Evolutionary conservation across 1,140 invertebrate species (phyloP).

Genomic region (Drosophila albomicans): DNA sequence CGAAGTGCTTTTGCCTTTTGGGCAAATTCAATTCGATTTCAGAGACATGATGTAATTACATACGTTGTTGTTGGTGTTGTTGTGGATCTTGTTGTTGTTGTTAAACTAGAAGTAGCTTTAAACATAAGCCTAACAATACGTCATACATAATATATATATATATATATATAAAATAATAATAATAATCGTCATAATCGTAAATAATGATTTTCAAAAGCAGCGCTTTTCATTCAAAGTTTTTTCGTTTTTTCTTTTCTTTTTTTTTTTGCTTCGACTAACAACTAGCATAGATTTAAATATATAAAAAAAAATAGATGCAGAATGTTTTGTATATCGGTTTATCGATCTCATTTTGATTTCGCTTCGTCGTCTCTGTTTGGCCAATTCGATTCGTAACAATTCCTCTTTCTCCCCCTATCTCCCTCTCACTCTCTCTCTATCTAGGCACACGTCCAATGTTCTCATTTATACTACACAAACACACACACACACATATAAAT

Average conservation of each 20-base stretch:
- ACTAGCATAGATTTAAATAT: constrained; percentile 14
- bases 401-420: not conserved
- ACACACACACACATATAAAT: not conserved
- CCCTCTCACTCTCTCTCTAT: not conserved
- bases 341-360: constrained; percentile 31
- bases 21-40: constrained; percentile 56
- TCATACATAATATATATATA: constrained; percentile 33
- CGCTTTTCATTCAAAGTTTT: constrained; percentile 45
- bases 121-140: constrained; percentile 75
- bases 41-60: constrained; percentile 69
- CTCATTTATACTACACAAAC: not conserved
- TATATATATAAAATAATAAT: constrained; percentile 50
- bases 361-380: constrained; percentile 19
- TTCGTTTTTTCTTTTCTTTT: not conserved
- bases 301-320: constrained; percentile 37
- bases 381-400: constrained; percentile 27
- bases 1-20: constrained; percentile 39
- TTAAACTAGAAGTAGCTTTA: constrained; percentile 72
- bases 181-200: constrained; percentile 49
- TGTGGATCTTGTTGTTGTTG: constrained; percentile 2
- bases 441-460: constrained; percentile 29
- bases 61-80: constrained; percentile 31
- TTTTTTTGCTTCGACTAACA: constrained; percentile 11
- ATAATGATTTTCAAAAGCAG: constrained; percentile 40
- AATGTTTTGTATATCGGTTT: constrained; percentile 48